phyloP scores from a whole-genome alignment of 2,888 invertebrate species.

The Azorinus chamasolen region DNA sequence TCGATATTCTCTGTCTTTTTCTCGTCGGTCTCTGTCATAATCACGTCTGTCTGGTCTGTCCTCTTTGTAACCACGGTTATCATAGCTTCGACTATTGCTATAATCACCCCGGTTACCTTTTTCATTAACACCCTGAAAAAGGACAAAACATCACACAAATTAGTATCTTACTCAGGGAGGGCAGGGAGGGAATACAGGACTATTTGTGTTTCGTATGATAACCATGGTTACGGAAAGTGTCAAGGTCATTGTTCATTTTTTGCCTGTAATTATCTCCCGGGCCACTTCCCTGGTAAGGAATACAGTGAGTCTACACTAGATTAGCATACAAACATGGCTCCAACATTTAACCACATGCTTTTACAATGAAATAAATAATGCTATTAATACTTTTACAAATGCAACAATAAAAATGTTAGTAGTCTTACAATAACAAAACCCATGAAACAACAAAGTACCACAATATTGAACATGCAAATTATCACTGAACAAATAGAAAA shows the following conservation, averaged over 20 bases:
- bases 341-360: conserved; percentile 26
- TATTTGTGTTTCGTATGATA: conserved; percentile 46
- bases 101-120: conserved; percentile 66
- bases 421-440: too few species aligned
- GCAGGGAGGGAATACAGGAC: conserved; percentile 48
- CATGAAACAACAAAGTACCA: too few species aligned
- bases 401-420: too few species aligned
- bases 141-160: conserved; percentile 26
- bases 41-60: conserved; percentile 49
- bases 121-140: conserved; percentile 61
- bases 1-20: conserved; percentile 44
- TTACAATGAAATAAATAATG: too few species aligned
- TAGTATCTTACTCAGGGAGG: conserved; percentile 65
- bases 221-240: conserved; percentile 60
- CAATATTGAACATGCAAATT: too few species aligned
- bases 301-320: conserved; percentile 53
- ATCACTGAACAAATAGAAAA: too few species aligned
- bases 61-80: conserved; percentile 71
- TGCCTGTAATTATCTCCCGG: conserved; percentile 48
- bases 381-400: too few species aligned
- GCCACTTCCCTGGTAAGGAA: conserved; percentile 57
- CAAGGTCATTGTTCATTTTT: conserved; percentile 48
- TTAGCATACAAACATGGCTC: conserved; percentile 15
- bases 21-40: conserved; percentile 36
- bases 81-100: conserved; percentile 62